Percentiles rank a stretch among this genome's conserved stretches.
phyloP scores from a whole-genome alignment of 2,113 vertebrate genomes.

The Thamnaconus septentrionalis region DNA sequence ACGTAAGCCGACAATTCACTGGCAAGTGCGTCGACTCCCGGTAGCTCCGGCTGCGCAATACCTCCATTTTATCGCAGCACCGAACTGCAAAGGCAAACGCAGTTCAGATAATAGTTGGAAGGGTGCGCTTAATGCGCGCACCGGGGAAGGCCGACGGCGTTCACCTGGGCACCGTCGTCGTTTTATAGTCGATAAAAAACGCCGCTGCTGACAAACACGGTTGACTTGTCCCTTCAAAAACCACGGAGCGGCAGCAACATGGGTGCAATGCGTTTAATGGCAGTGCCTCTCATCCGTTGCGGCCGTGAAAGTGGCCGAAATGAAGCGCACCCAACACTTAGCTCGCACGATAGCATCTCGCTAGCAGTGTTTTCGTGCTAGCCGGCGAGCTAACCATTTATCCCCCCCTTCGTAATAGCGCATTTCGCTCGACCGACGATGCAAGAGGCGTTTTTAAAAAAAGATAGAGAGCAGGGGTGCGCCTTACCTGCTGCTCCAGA shows the following conservation, averaged over 20 bases:
- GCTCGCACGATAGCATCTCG: conserved; percentile 56
- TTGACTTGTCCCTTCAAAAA: too few species aligned
- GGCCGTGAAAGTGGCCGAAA: fast-evolving
- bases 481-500: conserved; percentile 96
- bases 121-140: conserved; percentile 41
- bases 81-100: conserved; percentile 60
- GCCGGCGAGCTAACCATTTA: conserved; percentile 48
- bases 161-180: background rate
- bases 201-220: too few species aligned
- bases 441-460: background rate
- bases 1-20: background rate
- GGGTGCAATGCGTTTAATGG: too few species aligned
- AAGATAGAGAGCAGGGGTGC: background rate
- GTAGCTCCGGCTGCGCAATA: conserved; percentile 33
- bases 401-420: conserved; percentile 15
- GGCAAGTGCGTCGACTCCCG: background rate
- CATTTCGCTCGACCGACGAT: background rate
- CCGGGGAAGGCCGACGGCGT: background rate
- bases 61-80: conserved; percentile 69
- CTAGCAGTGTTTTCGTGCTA: conserved; percentile 45
- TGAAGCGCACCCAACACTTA: conserved; percentile 46
- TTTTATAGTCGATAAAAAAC: too few species aligned
- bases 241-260: too few species aligned
- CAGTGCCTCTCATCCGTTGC: background rate
- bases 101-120: conserved; percentile 39